Evolutionary conservation across 2,797 vertebrate genomes (phyloP), one percentile per base, ranked within the genome.

Genomic region (Lagodon rhomboides): DNA sequence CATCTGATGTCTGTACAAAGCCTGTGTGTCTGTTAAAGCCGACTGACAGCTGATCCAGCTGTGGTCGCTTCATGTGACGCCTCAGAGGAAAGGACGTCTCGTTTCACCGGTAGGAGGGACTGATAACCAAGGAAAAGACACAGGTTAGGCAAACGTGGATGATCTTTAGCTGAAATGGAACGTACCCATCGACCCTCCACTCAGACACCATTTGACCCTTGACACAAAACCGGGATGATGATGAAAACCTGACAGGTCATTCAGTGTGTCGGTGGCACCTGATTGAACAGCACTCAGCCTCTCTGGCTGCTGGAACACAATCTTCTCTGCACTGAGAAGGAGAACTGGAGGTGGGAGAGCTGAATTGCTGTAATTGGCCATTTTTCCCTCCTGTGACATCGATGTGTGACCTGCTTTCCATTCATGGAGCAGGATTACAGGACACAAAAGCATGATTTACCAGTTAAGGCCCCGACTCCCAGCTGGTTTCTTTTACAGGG

Each of bases 211-310:
- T 84, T 75, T 79, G 76, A 88, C 76, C 76, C 22, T 58, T 85
- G 73, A 84, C 56, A 69, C 65, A 75, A 78, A 83, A 73, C 22
- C 15, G 47, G 77, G 74, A 83, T 56, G 86, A 84, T 86, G 80
- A 89, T 91, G 83, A 85, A 25, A 75, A 34, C 69, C 56, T 86
- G 82, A 89, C 84, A 94, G 82, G 79, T 86, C 79, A 90, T 92
- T 94, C 91, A 87, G 54, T 87, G 80, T 72, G 75, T 84, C 18
- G 15, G 71, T 54, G 41, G 73, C 83, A 82, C 66, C 63, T 72
- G 64, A 73, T 71, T 85, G 77, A 86, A 61, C 77, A 46, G 51
- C 82, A 68, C 68, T 87, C 82, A 41, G n/a, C 30, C 47, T 27
- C 77, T 81, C 62, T 27, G 66, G 82, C 47, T 16, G 61, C 27